A percentile compares a stretch with the other conserved stretches of the same genome.
Conservation (phyloP, 2,113 vertebrate species). For the Perccottus glenii region DNA sequence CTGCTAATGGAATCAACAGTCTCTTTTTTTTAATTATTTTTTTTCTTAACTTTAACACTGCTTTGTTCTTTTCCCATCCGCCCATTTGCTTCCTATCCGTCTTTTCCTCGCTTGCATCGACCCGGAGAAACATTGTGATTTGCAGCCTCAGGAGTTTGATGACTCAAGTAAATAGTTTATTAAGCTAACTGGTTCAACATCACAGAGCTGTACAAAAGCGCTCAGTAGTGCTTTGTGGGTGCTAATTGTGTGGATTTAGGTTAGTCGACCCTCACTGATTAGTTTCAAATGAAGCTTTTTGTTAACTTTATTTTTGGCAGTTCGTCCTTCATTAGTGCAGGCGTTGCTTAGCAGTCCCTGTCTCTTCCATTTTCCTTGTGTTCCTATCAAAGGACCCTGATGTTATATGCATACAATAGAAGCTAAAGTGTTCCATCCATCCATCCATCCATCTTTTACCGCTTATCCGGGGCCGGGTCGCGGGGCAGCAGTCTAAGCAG, state of each 20-base stretch:
- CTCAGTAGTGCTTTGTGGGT: conserved; percentile 59
- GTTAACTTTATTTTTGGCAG: conserved; percentile 68
- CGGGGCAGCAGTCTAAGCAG: too few relatives aligned
- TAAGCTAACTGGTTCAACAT: conserved; percentile 57
- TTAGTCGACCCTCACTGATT: conserved; percentile 70
- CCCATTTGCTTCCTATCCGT: conserved; percentile 16
- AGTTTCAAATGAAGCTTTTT: conserved; percentile 73
- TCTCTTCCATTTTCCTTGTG: conserved; percentile 28
- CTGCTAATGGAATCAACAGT: conserved; percentile 23
- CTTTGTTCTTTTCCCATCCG: conserved; percentile 8
- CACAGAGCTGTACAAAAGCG: conserved; percentile 45
- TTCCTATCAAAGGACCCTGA: background rate
- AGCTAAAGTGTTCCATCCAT: too few relatives aligned
- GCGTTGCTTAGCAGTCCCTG: conserved; percentile 34
- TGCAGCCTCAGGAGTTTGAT: conserved; percentile 56
- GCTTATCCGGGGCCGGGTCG: too few relatives aligned
- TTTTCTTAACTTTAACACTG: conserved; percentile 30
- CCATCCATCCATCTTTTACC: too few relatives aligned
- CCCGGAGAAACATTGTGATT: conserved; percentile 24
- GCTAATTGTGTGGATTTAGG: conserved; percentile 76
- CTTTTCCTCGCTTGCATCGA: conserved; percentile 18
- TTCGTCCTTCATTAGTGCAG: conserved; percentile 61
- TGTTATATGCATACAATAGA: too few relatives aligned
- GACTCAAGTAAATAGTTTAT: conserved; percentile 63
- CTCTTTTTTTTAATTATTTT: conserved; percentile 25